Base-by-base conservation (phyloP, 2,888 invertebrate species). In the Deilephila elpenor region DNA sequence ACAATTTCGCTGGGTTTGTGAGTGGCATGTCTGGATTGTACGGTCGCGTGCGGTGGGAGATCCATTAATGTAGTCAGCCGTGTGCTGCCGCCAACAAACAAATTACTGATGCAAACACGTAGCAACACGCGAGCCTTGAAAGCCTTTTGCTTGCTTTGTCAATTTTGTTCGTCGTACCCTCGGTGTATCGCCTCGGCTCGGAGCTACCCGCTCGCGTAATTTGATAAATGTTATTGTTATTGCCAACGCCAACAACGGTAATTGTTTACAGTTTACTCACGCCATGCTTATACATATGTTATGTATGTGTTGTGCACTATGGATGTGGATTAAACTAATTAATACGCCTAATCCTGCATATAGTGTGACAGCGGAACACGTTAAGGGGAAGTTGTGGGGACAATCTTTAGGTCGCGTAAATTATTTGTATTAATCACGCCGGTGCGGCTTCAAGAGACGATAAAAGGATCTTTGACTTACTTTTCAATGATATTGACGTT, bases 21-120 rank as follows among this genome's bases (percentile, higher is more conserved):
- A 88, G 83, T 86, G 85, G 85, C 86, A 86, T 86, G 88, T 86
- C 84, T 84, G 80, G 80, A 80, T 78, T 78, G 83, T 82, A 83
- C 80, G 86, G 83, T 92, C 86, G 93, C 94, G 92, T 93, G 93
- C 87, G 78, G 77, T 78, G 83, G 82, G 83, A 88, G 91, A 92
- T 93, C 91, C 93, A 93, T 94, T 93, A 93, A 92, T 92, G 92
- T 92, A 92, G 90, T 88, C 90, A 88, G 90, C 86, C 88, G 89
- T 89, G 88, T 88, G 91, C 88, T 89, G 91, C 91, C 92, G 90
- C 92, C 92, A 92, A 90, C 92, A 93, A 94, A 94, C 94, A 94
- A 94, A 94, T 94, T 94, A 94, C 90, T 84, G 92, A 94, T 93
- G 93, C 94, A 94, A 94, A 94, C 93, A 94, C 93, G 89, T 90